These are phyloP conservation scores for Nomada fabriciana DNA, from an alignment of 2,888 invertebrate genomes.

Conservation along the genomic window DNA sequence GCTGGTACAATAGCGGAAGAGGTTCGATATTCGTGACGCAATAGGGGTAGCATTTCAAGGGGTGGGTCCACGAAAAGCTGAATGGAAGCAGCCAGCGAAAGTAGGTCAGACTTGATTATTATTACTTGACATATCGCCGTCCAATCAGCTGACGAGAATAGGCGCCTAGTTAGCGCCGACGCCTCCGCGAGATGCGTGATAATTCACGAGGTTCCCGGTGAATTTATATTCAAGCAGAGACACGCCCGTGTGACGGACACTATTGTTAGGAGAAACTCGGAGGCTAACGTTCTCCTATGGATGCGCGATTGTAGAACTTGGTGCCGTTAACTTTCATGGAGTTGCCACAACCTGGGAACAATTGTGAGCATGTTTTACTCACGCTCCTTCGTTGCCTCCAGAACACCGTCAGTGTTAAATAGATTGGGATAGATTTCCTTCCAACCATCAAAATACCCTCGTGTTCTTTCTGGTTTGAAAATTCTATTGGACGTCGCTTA, in stretches of 20 bases:
- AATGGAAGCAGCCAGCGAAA: conserved; percentile 75
- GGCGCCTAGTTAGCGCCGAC: conserved; percentile 28
- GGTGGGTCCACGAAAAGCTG: conserved; percentile 77
- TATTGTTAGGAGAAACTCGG: background rate
- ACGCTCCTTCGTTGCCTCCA: no score
- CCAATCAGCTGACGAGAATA: conserved; percentile 67
- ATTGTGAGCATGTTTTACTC: background rate
- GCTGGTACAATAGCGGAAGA: conserved; percentile 16
- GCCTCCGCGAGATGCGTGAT: conserved; percentile 22
- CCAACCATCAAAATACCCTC: background rate
- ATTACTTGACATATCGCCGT: conserved; percentile 48
- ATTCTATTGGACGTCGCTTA: no score
- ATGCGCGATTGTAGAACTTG: background rate
- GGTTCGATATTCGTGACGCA: conserved; percentile 80
- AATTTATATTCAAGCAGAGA: background rate
- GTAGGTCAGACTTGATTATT: conserved; percentile 75
- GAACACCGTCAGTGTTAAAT: no score
- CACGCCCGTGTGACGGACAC: background rate
- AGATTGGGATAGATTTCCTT: background rate
- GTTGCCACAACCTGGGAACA: no score
- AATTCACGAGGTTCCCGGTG: background rate
- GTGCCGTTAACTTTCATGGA: background rate
- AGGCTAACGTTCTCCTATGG: background rate
- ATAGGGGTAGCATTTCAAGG: conserved; percentile 59
- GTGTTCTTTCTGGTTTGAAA: background rate